Evolutionary conservation across 2,113 vertebrate species (phyloP).

Genomic region (Syngnathus floridae): DNA sequence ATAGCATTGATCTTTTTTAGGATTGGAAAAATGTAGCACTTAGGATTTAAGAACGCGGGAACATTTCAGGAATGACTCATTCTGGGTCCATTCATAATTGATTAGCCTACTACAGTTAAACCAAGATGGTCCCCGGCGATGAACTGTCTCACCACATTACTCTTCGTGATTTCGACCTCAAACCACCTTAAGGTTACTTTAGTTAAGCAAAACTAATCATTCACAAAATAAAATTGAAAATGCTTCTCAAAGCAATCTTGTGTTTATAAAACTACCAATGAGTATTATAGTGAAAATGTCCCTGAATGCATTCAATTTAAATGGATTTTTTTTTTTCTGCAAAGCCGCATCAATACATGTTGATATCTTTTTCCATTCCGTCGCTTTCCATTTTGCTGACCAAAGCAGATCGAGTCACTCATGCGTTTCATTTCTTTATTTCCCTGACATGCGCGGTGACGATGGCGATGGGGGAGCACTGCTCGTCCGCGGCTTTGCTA

Average conservation of each 20-base stretch:
- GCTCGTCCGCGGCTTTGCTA: not conserved
- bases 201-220: too few species aligned
- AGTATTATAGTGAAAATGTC: too few species aligned
- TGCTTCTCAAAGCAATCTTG: too few species aligned
- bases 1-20: not conserved
- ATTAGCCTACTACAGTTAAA: conserved; percentile 4
- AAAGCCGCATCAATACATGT: not conserved
- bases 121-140: not conserved
- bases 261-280: too few species aligned
- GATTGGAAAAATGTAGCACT: not conserved
- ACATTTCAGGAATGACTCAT: conserved; percentile 20
- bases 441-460: not conserved
- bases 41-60: not conserved
- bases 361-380: not conserved
- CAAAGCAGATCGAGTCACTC: not conserved
- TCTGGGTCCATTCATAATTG: conserved; percentile 32
- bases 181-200: conserved; percentile 3
- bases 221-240: too few species aligned
- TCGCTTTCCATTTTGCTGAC: not conserved
- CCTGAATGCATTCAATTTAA: too few species aligned
- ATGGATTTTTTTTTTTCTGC: too few species aligned
- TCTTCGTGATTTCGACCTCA: not conserved
- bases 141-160: not conserved
- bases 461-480: not conserved
- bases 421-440: not conserved